Evolutionary conservation across 2,797 vertebrate genomes (phyloP), one percentile per base, ranked within the genome.

Genomic region (Pantherophis vulpinus): DNA sequence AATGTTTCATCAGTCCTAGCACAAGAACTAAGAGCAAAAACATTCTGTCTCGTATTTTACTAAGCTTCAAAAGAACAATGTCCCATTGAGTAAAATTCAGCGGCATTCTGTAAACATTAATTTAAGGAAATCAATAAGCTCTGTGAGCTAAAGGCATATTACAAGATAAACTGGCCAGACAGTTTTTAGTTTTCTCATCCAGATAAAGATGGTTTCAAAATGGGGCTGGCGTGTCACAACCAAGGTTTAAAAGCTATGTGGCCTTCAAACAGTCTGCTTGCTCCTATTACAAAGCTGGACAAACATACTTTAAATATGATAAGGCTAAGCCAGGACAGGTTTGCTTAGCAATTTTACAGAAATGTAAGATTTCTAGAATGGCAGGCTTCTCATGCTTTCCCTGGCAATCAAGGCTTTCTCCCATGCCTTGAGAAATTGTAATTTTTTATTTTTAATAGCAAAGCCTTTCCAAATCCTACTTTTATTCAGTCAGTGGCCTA

Each of bases 91-190:
- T 96, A 96, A 98, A 98, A 98, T 97, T 97, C 98, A 97, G 98
- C 97, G 97, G 97, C 97, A 98, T 98, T 98, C 97, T 98, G 98
- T 98, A 98, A 98, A 98, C 98, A 98, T 98, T 97, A 98, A 99
- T 99, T 98, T 98, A 98, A 98, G 97, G 98, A 97, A 98, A 99
- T 99, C 99, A 98, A 99, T 99, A 98, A 98, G 97, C 98, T 98
- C 98, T 98, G 98, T 98, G 98, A 98, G 98, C 98, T 97, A 97
- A 97, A 98, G 98, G 97, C 98, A 98, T 98, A 98, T 98, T 98
- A 97, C 98, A 98, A 98, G 98, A 99, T 99, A 99, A 99, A 98
- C 98, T 98, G 98, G 98, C 98, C 98, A 95, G 98, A 99, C 98
- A 99, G 98, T 98, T 98, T 98, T 98, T 98, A 98, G 98, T 98